A percentile compares a stretch with the other conserved stretches of the same genome.
Conservation (phyloP, 2,888 invertebrate species). For the Zhengitettix transpicula region DNA sequence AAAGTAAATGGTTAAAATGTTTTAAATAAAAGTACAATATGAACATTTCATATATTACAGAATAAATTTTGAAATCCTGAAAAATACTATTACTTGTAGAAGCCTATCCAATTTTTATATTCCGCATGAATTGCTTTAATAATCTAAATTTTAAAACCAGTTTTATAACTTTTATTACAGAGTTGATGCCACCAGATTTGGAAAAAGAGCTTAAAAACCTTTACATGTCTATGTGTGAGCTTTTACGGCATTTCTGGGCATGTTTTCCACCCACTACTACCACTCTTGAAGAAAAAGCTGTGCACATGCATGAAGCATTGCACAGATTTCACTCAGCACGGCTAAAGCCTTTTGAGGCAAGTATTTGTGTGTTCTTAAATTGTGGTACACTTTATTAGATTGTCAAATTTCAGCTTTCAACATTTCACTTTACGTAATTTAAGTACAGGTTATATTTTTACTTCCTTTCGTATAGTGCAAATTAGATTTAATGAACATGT, state of each 20-base stretch:
- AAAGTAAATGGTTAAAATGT: no score
- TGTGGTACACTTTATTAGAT: slow-evolving; percentile 2
- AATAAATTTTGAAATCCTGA: no score
- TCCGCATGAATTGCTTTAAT: no score
- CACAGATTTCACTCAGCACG: slow-evolving; percentile 76
- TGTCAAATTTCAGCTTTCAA: neutral
- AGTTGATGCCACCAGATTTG: slow-evolving; percentile 67
- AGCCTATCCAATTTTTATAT: no score
- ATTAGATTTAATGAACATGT: neutral
- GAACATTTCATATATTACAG: no score
- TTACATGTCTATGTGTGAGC: slow-evolving; percentile 73
- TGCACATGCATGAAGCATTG: slow-evolving; percentile 79
- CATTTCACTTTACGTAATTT: neutral
- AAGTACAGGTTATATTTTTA: neutral
- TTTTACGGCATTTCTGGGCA: slow-evolving; percentile 88
- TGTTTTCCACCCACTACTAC: slow-evolving; percentile 69
- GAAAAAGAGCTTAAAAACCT: slow-evolving; percentile 70
- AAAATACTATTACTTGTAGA: no score
- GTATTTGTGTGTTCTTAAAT: slow-evolving; percentile 11
- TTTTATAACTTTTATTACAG: slow-evolving; percentile 29
- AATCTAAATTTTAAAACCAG: no score
- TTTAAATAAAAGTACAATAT: no score
- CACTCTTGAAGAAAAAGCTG: slow-evolving; percentile 57
- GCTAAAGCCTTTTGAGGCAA: slow-evolving; percentile 69
- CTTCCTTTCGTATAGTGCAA: neutral